These are phyloP conservation scores for Emydura subglobosa DNA, from an alignment of 2,113 vertebrate genomes.

Conservation along the genomic window DNA sequence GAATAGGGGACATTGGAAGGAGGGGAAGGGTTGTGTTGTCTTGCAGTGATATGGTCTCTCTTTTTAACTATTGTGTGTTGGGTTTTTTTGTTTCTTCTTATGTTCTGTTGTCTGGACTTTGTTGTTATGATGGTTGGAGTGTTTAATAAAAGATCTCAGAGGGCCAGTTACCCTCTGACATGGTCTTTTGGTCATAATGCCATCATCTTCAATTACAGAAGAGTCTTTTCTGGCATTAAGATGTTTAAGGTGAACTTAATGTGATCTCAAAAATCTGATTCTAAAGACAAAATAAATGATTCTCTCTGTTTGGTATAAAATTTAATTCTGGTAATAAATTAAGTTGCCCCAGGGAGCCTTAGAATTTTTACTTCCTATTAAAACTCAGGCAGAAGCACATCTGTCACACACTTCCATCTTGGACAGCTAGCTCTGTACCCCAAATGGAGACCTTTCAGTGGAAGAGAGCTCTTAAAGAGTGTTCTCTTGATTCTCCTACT, in stretches of 20 bases:
- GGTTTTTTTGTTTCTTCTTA: neutral
- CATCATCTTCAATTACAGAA: neutral
- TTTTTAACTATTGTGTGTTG: too few relatives aligned
- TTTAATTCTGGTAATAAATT: slow-evolving; percentile 34
- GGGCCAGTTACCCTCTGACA: neutral
- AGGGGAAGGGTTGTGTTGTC: neutral
- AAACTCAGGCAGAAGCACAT: slow-evolving; percentile 38
- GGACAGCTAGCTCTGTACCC: slow-evolving; percentile 55
- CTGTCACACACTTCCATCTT: slow-evolving; percentile 56
- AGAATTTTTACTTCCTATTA: slow-evolving; percentile 4
- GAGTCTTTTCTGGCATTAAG: neutral
- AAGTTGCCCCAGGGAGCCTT: neutral
- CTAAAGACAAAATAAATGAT: neutral
- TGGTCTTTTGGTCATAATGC: neutral
- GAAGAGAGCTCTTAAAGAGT: slow-evolving; percentile 41
- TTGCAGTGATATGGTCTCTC: neutral
- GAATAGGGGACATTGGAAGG: neutral
- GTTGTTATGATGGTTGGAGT: neutral
- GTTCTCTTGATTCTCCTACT: slow-evolving; percentile 56
- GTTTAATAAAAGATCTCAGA: neutral
- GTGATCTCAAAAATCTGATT: neutral
- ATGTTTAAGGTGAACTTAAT: slow-evolving; percentile 10
- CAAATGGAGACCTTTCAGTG: slow-evolving; percentile 56
- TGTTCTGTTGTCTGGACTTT: neutral
- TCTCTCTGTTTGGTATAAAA: neutral